Evolutionary conservation across 64 coral and sea anemone species (phyloP).

Genomic region (Actinia equina): DNA sequence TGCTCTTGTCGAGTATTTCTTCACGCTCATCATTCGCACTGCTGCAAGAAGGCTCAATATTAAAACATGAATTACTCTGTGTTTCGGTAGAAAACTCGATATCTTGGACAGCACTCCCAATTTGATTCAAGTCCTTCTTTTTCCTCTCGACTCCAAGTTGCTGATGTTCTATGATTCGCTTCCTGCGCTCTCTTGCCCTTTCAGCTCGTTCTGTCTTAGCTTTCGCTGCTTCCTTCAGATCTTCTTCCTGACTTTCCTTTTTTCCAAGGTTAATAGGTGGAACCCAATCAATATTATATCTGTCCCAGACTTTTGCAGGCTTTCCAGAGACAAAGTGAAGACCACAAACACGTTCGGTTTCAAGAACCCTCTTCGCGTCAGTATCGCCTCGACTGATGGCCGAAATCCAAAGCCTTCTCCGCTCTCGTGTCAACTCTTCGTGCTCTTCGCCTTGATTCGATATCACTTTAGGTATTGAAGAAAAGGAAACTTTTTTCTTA

Average conservation of each 20-base stretch:
- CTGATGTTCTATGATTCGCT: conserved; percentile 5
- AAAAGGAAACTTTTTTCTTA: too few relatives aligned
- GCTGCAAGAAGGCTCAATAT: conserved; percentile 11
- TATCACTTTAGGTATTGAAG: too few relatives aligned
- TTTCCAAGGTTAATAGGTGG: too few relatives aligned
- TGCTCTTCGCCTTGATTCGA: too few relatives aligned
- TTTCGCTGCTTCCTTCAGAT: conserved; percentile 8
- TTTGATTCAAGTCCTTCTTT: conserved; percentile 30
- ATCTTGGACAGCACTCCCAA: conserved; percentile 38
- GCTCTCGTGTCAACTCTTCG: too few relatives aligned
- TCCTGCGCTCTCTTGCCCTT: conserved; percentile 33
- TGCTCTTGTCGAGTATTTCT: conserved; percentile 26
- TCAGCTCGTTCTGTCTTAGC: conserved; percentile 7
- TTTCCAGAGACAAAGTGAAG: too few relatives aligned
- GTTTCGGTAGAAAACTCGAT: conserved; percentile 41
- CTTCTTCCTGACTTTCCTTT: background rate
- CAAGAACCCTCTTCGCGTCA: too few relatives aligned
- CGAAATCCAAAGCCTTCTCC: too few relatives aligned
- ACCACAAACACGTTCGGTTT: too few relatives aligned
- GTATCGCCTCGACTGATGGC: too few relatives aligned
- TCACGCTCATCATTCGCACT: background rate
- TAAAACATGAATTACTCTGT: background rate
- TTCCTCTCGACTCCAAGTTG: conserved; percentile 49
- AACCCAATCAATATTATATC: too few relatives aligned
- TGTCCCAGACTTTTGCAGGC: too few relatives aligned